Evolutionary conservation across 2,113 vertebrate genomes (phyloP), one percentile per base, ranked within the genome.

Genomic region (Galeopterus variegatus): DNA sequence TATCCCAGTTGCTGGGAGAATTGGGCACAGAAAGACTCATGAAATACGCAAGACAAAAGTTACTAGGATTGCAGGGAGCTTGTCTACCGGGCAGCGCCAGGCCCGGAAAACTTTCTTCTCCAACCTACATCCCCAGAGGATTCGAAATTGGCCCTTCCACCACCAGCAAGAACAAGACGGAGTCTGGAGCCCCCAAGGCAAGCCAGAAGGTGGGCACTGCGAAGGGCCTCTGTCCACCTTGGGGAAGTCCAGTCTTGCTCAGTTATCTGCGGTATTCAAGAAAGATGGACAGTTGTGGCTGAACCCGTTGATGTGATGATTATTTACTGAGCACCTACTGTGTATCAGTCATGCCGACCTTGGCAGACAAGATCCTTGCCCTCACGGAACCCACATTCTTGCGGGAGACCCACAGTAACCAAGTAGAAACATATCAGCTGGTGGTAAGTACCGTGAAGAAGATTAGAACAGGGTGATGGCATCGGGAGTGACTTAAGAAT

Each of bases 1-100:
- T 82, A 64, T 89, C 76, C 83, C 15, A 3, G 92, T 96, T 97
- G 89, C 97, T 81, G 36, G 84, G 97, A 41, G 90, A 92, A 69
- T 19, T 83, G 48, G 90, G 85, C 81, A 56, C 23, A 21, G 58
- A 80, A 48, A 86, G 70, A 56, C 60, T 36, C 33, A 67, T 19
- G 41, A 80, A 93, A 11, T 69, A 48, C 41, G 8, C 7, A 62
- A 54, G 11, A 96, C 88, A 95, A 81, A 96, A 94, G 95, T 88
- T 70, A 64, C 80, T 45, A 41, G 54, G 88, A 56, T 65, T 64
- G 36, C 88, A 0, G 13, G 81, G 52, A 33, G 15, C 69, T 80
- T 50, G 60, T 33, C 65, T 95, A 95, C 91, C 5, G 11, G n/a
- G 62, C 84, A 56, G 62, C 3, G 2, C 45, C 3, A 1, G 24